Evolutionary conservation across 2,113 vertebrate genomes (phyloP).

Genomic region (Podocnemis expansa): DNA sequence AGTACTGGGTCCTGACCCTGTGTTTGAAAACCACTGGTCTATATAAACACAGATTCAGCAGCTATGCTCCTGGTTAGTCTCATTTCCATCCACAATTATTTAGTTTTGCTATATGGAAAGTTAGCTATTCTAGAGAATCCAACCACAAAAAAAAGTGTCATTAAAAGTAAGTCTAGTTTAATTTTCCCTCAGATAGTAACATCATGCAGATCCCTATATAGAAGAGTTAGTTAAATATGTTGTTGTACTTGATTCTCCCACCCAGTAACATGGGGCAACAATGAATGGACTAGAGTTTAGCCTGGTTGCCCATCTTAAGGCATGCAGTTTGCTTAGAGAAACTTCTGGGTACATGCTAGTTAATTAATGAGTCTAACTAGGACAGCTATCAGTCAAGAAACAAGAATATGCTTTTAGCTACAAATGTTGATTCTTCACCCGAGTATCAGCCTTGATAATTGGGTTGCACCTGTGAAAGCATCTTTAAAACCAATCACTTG

Average conservation of each 20-base stretch:
- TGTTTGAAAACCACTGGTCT: too few relatives aligned
- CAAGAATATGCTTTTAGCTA: background rate
- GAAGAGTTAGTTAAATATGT: background rate
- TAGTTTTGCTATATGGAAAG: background rate
- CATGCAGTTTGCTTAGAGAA: background rate
- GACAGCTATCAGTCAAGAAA: background rate
- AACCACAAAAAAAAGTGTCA: background rate
- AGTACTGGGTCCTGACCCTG: too few relatives aligned
- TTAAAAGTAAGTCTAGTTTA: background rate
- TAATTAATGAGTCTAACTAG: background rate
- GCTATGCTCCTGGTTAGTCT: background rate
- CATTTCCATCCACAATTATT: background rate
- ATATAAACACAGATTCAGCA: background rate
- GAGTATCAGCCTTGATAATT: background rate
- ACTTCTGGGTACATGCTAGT: background rate
- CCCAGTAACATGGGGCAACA: background rate
- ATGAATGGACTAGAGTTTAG: background rate
- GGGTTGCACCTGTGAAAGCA: background rate
- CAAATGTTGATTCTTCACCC: background rate
- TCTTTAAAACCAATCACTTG: background rate
- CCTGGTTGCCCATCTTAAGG: background rate
- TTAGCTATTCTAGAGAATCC: background rate
- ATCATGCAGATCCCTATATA: background rate
- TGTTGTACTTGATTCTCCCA: background rate
- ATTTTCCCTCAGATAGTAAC: rapidly evolving